Base-by-base conservation (phyloP, 2,888 invertebrate species). In the Sinotaia quadrata region DNA sequence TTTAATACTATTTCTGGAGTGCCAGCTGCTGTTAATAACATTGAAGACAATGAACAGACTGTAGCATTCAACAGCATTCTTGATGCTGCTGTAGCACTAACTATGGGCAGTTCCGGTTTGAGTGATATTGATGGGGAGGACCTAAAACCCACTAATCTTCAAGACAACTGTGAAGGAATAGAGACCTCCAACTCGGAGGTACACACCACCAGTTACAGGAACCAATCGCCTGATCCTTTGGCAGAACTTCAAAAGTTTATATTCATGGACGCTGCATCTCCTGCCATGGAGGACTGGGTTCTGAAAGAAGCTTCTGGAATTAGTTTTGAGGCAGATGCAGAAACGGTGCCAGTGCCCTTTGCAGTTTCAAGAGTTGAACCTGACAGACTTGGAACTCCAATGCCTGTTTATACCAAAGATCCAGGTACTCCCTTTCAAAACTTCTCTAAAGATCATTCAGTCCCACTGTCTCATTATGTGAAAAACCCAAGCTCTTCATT, bases 251-350 rank as follows among this genome's bases (percentile, higher is more conserved):
- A 52, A 33, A 54, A 44, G 34, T n/a, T 65, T 27, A 10, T 65
- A 27, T 56, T 65, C 33, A 15, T 47, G 2, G 56, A 65, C 33
- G 54, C 47, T 31, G 24, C 65, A 5, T 36, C 27, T 10, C 47
- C 65, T n/a, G 52, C 54, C 5, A 10, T 29, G 27, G 65, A 54
- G 33, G 65, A 65, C 54, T 65, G 65, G 65, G 54, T 37, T n/a
- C 21, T 65, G 15, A 56, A 56, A 7, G 65, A 65, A 18, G 33
- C 56, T 10, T n/a, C 63, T 4, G 34, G 34, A 3, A 36, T 61
- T 36, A 56, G 56, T 24, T 44, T 56, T 54, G 65, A 65, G 15
- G 54, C 54, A 3, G 54, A 56, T 41, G 29, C 56, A 0, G 65
- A 52, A 12, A 37, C 54, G 4, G 54, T 54, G 29, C 54, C 65